Conservation (phyloP, 2,888 invertebrate species). For the Chymomyza fuscimana region DNA sequence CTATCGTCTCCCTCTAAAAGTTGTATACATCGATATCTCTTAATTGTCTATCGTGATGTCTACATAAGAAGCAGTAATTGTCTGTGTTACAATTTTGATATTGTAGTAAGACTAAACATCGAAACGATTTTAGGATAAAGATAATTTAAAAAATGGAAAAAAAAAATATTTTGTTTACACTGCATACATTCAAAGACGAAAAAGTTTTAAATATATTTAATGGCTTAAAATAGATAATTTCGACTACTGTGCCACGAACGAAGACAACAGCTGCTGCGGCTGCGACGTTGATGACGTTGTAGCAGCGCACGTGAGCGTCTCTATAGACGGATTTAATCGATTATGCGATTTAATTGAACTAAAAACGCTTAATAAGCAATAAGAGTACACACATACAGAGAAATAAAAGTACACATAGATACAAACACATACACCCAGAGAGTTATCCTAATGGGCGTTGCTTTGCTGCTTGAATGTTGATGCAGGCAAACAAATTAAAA, state of each 20-base stretch:
- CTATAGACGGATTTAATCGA: constrained; percentile 61
- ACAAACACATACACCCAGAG: constrained; percentile 10
- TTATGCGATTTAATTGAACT: constrained; percentile 72
- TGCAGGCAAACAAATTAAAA: constrained; percentile 61
- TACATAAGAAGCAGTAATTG: too few relatives aligned
- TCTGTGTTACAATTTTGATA: too few relatives aligned
- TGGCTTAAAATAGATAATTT: neutral
- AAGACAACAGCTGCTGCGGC: constrained; percentile 19
- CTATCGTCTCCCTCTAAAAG: too few relatives aligned
- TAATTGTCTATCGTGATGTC: too few relatives aligned
- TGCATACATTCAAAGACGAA: neutral
- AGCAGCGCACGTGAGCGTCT: constrained; percentile 32
- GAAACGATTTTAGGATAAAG: too few relatives aligned
- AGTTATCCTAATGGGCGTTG: neutral
- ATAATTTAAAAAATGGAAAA: too few relatives aligned
- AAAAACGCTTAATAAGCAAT: constrained; percentile 72
- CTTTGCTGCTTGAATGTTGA: neutral
- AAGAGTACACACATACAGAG: constrained; percentile 49
- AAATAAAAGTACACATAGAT: constrained; percentile 28
- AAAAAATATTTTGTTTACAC: too few relatives aligned
- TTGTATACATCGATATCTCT: too few relatives aligned
- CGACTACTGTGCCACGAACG: neutral
- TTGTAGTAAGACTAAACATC: too few relatives aligned
- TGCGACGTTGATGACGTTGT: constrained; percentile 23
- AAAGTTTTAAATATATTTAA: neutral